Evolutionary conservation across 2,113 vertebrate species (phyloP), one percentile per base, ranked within the genome.

Genomic region (Phasianus colchicus): DNA sequence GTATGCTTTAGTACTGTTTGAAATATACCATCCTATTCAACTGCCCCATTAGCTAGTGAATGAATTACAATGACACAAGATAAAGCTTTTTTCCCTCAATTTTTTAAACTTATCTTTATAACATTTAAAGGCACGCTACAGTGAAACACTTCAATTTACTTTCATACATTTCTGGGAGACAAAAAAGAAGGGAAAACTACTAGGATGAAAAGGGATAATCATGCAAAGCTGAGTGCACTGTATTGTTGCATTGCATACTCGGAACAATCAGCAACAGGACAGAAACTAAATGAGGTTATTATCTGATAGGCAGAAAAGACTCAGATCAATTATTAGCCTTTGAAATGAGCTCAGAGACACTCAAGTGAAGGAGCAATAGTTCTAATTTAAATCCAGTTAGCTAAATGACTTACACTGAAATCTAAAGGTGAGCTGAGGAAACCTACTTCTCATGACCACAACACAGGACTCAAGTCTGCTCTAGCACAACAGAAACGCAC

Each of bases 251-350:
- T 74, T 78, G n/a, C 52, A 54, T 61, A 17, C 79, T 83, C 11
- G 42, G 64, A 95, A 89, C 57, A 83, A 78, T 25, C 82, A 73
- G 42, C 45, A 67, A 13, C 17, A 29, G 8, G 2, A 65, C 57
- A 25, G 93, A 92, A 92, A 86, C 20, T 8, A 18, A 74, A 81
- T 1, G 4, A 86, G 32, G 43, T 69, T 64, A 67, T 55, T 57
- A 91, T 36, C 72, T 60, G n/a, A 30, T 50, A 83, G 67, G 43
- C 75, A 93, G 79, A 80, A 80, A 88, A 82, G 74, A 45, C 20
- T 52, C 82, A 5, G 25, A 87, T 30, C 32, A 47, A 36, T 75
- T 65, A 69, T 12, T 20, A 30, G 10, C 34, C 81, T 94, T 47
- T 60, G 45, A 87, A 92, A 94, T 11, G 24, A 94, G 48, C 75